These are phyloP conservation scores for Uloborus plumipes DNA, from an alignment of 2,888 invertebrate species.

Conservation along the genomic window DNA sequence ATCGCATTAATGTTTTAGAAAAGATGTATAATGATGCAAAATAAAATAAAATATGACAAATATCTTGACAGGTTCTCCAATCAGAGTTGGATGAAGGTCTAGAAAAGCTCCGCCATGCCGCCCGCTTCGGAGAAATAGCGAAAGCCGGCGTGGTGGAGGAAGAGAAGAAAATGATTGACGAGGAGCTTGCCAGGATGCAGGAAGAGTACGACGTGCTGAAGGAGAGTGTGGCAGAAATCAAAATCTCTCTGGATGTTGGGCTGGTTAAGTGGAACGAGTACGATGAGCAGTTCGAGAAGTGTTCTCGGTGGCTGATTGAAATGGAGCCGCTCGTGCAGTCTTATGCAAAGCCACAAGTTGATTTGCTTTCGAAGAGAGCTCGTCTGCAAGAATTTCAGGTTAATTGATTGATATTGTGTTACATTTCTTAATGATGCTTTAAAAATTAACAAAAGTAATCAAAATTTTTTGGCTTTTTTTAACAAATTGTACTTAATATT, in stretches of 20 bases:
- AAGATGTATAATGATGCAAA: too few species aligned
- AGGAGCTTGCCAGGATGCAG: conserved; percentile 89
- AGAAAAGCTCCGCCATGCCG: conserved; percentile 83
- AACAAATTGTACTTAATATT: too few species aligned
- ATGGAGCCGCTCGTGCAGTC: conserved; percentile 90
- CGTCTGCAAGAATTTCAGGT: conserved; percentile 91
- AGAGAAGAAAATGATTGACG: conserved; percentile 90
- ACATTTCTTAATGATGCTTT: not conserved
- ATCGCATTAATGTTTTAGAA: too few species aligned
- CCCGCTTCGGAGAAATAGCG: conserved; percentile 79
- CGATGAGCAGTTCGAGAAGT: conserved; percentile 91
- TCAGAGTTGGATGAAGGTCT: conserved; percentile 88
- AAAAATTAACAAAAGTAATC: too few species aligned
- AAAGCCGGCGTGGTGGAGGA: conserved; percentile 83
- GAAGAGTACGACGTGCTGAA: conserved; percentile 88
- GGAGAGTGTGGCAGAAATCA: conserved; percentile 84
- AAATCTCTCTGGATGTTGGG: conserved; percentile 85
- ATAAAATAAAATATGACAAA: too few species aligned
- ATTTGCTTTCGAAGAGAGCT: conserved; percentile 88
- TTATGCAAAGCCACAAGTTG: conserved; percentile 90
- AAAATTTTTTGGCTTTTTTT: too few species aligned
- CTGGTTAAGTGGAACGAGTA: conserved; percentile 95
- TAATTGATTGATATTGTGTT: conserved; percentile 3
- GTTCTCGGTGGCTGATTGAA: conserved; percentile 88
- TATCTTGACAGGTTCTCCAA: conserved; percentile 76